Evolutionary conservation across 2,113 vertebrate species (phyloP).

Genomic region (Rostratula benghalensis): DNA sequence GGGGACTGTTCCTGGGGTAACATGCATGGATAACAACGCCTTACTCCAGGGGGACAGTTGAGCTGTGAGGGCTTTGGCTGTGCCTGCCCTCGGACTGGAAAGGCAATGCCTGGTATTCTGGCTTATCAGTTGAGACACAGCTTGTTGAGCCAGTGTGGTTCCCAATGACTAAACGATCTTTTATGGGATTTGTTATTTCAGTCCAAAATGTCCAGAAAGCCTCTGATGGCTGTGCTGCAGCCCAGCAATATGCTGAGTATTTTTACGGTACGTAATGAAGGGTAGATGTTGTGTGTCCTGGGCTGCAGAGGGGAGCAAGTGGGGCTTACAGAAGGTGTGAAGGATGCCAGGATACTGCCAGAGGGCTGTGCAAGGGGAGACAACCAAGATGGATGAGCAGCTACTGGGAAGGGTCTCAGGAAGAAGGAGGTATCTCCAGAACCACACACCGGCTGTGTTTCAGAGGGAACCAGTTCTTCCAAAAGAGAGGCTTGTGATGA

Average conservation of each 20-base stretch:
- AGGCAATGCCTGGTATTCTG: neutral
- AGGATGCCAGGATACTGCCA: neutral
- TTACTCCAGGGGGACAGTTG: rapidly evolving
- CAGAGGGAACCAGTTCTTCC: neutral
- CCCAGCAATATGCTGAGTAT: neutral
- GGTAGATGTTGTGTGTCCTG: neutral
- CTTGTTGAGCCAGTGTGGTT: neutral
- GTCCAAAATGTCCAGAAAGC: neutral
- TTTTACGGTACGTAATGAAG: neutral
- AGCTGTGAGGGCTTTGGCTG: rapidly evolving
- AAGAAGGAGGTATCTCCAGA: neutral
- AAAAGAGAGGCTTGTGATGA: neutral
- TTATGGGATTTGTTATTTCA: neutral
- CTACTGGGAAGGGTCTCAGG: neutral
- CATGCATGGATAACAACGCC: rapidly evolving
- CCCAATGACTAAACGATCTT: neutral
- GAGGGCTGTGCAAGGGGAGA: neutral
- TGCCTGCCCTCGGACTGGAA: neutral
- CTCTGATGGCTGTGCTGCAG: neutral
- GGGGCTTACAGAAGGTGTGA: neutral
- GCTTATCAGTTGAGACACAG: neutral
- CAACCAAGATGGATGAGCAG: neutral
- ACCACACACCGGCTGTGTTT: neutral
- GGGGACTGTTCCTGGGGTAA: neutral
- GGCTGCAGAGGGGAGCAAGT: neutral